Evolutionary conservation across 2,797 vertebrate species (phyloP), one percentile per base, ranked within the genome.

Genomic region (Bufotes viridis): DNA sequence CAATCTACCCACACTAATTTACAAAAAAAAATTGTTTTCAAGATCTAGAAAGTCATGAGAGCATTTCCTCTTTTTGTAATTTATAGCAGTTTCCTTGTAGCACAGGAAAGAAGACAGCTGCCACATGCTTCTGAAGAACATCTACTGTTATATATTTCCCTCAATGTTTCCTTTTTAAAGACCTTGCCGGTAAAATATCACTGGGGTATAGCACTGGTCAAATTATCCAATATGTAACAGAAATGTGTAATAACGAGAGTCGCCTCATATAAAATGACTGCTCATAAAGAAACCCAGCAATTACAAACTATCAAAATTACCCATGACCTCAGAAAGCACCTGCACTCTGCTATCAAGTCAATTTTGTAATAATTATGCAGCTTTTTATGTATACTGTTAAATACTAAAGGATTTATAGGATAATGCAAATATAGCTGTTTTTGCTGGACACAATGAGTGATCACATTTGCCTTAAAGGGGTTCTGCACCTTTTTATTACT

Each of bases 51-150:
- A 51, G 49, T 55, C 13, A 55, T 24, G 51, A 24, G 22, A 55
- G 49, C 51, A 24, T 78, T 78, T 78, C 75, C 75, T 78, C 75
- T 55, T 78, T 75, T 55, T 8, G n/a, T 1, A 49, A 74, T 42
- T 74, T 74, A 74, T 13, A 51, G 20, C 72, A 51, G 34, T 74
- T 74, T 74, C 70, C 70, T 42, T 11, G 3, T 74, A 22, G 11
- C 29, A 9, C 34, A 75, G 42, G 42, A 11, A 75, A 51, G 42
- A 51, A 75, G 20, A 42, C 34, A 49, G 51, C 75, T 70, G 67
- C 14, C 20, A 49, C 34, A 49, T 5, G 11, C 51, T 24, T 22
- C 34, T 8, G 15, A 34, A 72, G 26, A 72, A 42, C 7, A 11
- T 49, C 51, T 55, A 78, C 75, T 15, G 13, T 51, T n/a, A 49